These are phyloP conservation scores for Collichthys lucidus DNA, from an alignment of 2,113 vertebrate genomes.

Conservation along the genomic window DNA sequence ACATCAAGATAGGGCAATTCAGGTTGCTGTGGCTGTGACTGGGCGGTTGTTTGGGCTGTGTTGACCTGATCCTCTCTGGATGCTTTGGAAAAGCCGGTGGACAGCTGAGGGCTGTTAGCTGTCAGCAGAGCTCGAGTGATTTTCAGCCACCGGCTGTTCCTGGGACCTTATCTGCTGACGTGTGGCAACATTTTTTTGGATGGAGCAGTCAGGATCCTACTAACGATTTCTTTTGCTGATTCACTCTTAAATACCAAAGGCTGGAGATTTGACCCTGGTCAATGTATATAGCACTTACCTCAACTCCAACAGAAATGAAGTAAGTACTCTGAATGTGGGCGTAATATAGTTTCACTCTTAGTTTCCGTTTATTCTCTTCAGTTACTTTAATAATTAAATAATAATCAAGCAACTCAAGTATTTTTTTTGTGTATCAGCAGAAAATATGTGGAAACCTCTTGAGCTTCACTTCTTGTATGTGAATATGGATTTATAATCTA, in stretches of 20 bases:
- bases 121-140: constrained; percentile 54
- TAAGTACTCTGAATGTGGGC: constrained; percentile 61
- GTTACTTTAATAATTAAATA: background rate
- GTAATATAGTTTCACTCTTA: background rate
- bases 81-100: constrained; percentile 54
- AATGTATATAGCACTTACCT: constrained; percentile 76
- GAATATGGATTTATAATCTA: background rate
- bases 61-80: constrained; percentile 63
- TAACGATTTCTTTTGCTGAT: constrained; percentile 24
- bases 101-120: constrained; percentile 58
- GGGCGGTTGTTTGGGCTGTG: constrained; percentile 45
- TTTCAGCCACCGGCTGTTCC: constrained; percentile 24
- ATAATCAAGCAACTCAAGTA: background rate
- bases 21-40: constrained; percentile 69
- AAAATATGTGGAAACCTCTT: background rate
- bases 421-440: background rate
- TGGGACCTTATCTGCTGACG: constrained; percentile 60
- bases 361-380: background rate
- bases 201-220: constrained; percentile 56
- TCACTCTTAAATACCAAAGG: constrained; percentile 71
- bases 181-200: constrained; percentile 48
- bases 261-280: constrained; percentile 60
- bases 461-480: background rate
- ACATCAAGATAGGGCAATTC: constrained; percentile 69
- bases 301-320: constrained; percentile 78